Base-by-base conservation (phyloP, 2,888 invertebrate species). In the Sarcophaga carnaria region DNA sequence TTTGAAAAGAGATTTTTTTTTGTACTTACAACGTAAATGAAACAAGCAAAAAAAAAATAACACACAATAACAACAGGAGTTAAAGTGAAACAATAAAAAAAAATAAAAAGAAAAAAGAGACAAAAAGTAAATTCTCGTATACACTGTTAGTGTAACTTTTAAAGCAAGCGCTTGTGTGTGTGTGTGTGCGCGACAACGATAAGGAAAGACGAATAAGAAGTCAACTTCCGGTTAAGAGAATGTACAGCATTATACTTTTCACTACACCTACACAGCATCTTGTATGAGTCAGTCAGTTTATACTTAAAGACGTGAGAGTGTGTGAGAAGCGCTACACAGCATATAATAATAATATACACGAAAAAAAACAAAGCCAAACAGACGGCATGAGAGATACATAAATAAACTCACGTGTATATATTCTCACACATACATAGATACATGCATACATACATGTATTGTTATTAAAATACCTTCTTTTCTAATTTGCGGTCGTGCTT, bases 221-320 rank as follows among this genome's bases (percentile, higher is more conserved):
- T 49, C 27, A 77, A 72, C 83, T 83, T 86, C 83, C 83, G 80
- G 72, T 78, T 70, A 64, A 66, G 25, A 12, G 67, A 77, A 79
- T 72, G 17, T 77, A 77, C 71, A 75, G 54, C 75, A 59, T 4
- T 79, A 47, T 66, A 17, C 69, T 64, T 20, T 67, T 37, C 20
- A 17, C 20, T 62, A 27, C 25, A 17, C 25, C 22, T 63, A 78
- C 49, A 67, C 49, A 59, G 12, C 37, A 4, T 22, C 49, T 45
- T 63, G 14, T 25, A n/a, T 54, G 11, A 62, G 6, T n/a, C 8
- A 0, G 20, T 25, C 3, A 22, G 64, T 64, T n/a, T 20, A 62
- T 62, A 62, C 6, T 0, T 17, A 59, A 17, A 59, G 17, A 17
- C 5, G 62, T 62, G n/a, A 66, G 37, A 37, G 54, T 69, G 14